phyloP scores from a whole-genome alignment of 2,888 invertebrate genomes.

The Argyresthia goedartella region DNA sequence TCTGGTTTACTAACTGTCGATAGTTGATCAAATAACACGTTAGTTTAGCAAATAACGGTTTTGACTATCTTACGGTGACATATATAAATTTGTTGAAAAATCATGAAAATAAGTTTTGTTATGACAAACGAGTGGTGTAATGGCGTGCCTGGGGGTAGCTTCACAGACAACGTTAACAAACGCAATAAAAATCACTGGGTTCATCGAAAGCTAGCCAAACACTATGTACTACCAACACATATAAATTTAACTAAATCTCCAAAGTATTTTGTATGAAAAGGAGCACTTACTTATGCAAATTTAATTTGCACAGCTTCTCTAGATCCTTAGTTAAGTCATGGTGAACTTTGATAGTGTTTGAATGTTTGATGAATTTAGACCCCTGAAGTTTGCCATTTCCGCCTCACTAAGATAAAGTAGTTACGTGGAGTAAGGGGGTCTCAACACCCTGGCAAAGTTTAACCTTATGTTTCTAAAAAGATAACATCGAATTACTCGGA shows the following conservation, averaged over 20 bases:
- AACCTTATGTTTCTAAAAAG: neutral
- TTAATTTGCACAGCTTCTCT: neutral
- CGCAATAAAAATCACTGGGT: neutral
- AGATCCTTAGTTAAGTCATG: slow-evolving; percentile 4
- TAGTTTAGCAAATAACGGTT: too few species aligned
- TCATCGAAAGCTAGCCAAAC: too few species aligned
- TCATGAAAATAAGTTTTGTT: too few species aligned
- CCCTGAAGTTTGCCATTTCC: neutral
- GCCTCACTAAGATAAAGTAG: neutral
- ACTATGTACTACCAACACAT: too few species aligned
- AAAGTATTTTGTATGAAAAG: too few species aligned
- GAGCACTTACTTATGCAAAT: neutral
- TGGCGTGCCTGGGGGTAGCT: neutral
- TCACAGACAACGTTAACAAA: neutral
- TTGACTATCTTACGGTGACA: too few species aligned
- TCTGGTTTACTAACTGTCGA: too few species aligned
- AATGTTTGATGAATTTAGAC: slow-evolving; percentile 8
- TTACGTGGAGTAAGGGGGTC: neutral
- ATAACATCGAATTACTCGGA: neutral
- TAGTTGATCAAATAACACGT: too few species aligned
- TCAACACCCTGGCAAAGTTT: neutral
- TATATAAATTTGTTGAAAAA: too few species aligned
- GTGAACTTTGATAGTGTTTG: slow-evolving; percentile 8
- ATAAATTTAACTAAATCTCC: too few species aligned
- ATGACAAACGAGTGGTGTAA: too few species aligned